phyloP scores from a whole-genome alignment of 2,113 vertebrate genomes.

The Felis catus region F.catus_Fca126_mat1.0 CM031423.1:15318501-15319000 shows the following conservation, averaged over 20 bases:
- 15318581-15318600: not conserved
- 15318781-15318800: slow-evolving; percentile 8
- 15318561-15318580: not conserved
- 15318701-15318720: not conserved
- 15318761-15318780: not conserved
- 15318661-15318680: not conserved
- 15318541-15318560: not conserved
- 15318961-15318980: slow-evolving; percentile 73
- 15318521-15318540: not conserved
- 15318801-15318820: slow-evolving; percentile 62
- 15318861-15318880: slow-evolving; percentile 69
- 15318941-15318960: slow-evolving; percentile 67
- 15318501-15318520: not conserved
- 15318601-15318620: not conserved
- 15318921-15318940: slow-evolving; percentile 74
- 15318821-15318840: slow-evolving; percentile 51
- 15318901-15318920: slow-evolving; percentile 76
- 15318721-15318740: not conserved
- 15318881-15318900: slow-evolving; percentile 64
- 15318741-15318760: not conserved
- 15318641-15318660: not conserved
- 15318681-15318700: not conserved
- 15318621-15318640: not conserved
- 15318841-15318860: not conserved
- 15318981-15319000: slow-evolving; percentile 73